Evolutionary conservation across 1,140 invertebrate species (phyloP).

Genomic region (Drosophila bifasciata): DNA sequence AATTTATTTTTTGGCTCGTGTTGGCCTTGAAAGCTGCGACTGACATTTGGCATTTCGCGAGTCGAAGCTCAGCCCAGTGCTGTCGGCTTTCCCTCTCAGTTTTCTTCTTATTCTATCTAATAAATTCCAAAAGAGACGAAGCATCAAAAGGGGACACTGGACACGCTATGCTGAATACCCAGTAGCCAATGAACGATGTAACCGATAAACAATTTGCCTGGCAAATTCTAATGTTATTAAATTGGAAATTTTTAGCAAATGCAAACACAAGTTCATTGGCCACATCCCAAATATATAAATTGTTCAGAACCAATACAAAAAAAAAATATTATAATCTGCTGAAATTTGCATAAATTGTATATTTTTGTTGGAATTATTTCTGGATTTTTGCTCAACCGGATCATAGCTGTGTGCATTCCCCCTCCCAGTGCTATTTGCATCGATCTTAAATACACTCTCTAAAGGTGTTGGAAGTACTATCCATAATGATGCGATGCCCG

Average conservation of each 20-base stretch:
- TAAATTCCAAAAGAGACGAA: no score
- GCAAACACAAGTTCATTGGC: constrained; percentile 65
- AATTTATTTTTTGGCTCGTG: constrained; percentile 41
- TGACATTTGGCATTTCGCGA: constrained; percentile 66
- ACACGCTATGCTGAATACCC: no score
- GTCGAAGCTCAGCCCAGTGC: not conserved
- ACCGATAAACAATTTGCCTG: no score
- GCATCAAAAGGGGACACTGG: no score
- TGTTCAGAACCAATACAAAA: not conserved
- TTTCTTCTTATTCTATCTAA: not conserved
- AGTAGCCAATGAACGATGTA: no score
- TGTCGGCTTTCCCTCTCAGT: constrained; percentile 3
- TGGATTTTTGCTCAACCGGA: constrained; percentile 9
- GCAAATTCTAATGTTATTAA: no score
- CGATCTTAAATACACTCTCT: no score
- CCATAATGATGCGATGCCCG: no score
- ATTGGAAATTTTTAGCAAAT: constrained; percentile 48
- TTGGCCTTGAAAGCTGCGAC: constrained; percentile 47
- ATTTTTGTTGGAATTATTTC: constrained; percentile 4
- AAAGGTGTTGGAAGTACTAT: no score
- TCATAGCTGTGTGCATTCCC: constrained; percentile 8
- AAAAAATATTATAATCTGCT: constrained; percentile 15
- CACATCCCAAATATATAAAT: constrained; percentile 7
- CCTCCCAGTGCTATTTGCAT: no score
- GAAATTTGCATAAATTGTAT: constrained; percentile 54